Evolutionary conservation across 2,797 vertebrate genomes (phyloP), one percentile per base, ranked within the genome.

Genomic region (Bucorvus abyssinicus): DNA sequence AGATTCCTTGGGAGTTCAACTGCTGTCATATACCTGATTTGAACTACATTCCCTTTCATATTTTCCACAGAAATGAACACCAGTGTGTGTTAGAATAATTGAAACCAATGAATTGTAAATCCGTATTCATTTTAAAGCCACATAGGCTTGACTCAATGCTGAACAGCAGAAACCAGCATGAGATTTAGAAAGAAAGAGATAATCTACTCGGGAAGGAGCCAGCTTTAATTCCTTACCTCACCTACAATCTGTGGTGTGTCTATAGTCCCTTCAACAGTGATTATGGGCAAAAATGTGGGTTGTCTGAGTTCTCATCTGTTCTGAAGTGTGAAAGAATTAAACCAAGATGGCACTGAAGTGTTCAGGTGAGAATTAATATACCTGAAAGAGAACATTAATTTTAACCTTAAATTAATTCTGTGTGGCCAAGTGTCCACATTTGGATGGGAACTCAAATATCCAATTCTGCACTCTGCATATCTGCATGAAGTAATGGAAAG

Each of bases 1-100:
- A 47, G 96, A 97, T 95, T 96, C 95, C 95, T 96, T 93, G 90
- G 64, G 97, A 97, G 95, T 91, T 67, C 82, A 79, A 22, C 77
- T 49, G 44, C 93, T 91, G 84, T 88, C 44, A 30, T 70, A 77
- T 83, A 96, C 89, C 94, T 89, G n/a, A 92, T 90, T 87, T 90
- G 92, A 96, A 57, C 77, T 84, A 36, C 61, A 21, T 89, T 89
- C 64, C 49, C 49, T 65, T 78, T 87, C 83, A 80, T 91, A 63
- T 47, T 93, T 89, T 93, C 73, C 84, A 10, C 29, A 36, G 57
- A 93, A 94, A 71, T 64, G 90, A 91, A 20, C 90, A 94, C 69
- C 34, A 80, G 73, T 74, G 4, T 93, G 59, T 64, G 93, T 95
- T 90, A 76, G 70, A 91, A 90, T 55, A 86, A 93, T 88, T 93